These are phyloP conservation scores for Lepetodrilus schrolli DNA, from an alignment of 2,888 invertebrate genomes.

Conservation along the genomic window DNA sequence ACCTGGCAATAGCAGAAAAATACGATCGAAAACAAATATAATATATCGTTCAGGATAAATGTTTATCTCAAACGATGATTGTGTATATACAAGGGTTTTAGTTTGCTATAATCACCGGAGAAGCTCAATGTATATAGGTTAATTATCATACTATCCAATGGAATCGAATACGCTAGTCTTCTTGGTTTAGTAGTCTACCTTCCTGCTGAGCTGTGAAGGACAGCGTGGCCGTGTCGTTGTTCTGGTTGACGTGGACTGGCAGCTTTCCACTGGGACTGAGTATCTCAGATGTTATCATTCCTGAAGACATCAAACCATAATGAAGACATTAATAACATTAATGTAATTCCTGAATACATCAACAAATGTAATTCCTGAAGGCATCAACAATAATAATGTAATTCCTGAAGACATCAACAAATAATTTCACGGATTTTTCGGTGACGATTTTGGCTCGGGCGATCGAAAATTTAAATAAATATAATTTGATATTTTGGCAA, in stretches of 20 bases:
- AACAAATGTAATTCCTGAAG: too few relatives aligned
- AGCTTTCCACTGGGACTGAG: constrained; percentile 75
- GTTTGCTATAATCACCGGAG: neutral
- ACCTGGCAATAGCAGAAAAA: constrained; percentile 77
- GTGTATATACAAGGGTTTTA: neutral
- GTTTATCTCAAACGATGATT: neutral
- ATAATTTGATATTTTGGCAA: too few relatives aligned
- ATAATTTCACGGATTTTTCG: too few relatives aligned
- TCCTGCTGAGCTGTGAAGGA: constrained; percentile 76
- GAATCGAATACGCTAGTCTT: neutral
- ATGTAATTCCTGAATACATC: too few relatives aligned
- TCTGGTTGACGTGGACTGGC: constrained; percentile 77
- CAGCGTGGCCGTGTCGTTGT: constrained; percentile 76
- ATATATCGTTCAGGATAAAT: neutral
- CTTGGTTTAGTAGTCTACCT: too few relatives aligned
- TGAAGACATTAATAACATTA: too few relatives aligned
- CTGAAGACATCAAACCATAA: too few relatives aligned
- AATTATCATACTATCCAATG: neutral
- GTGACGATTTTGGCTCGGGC: too few relatives aligned
- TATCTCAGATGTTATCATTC: constrained; percentile 80
- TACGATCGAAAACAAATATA: neutral
- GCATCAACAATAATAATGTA: too few relatives aligned
- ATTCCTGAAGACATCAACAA: too few relatives aligned
- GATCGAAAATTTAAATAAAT: too few relatives aligned
- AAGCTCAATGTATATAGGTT: neutral